A percentile compares a stretch with the other conserved stretches of the same genome.
Conservation (phyloP, 2,888 invertebrate genomes). For the Petrolisthes cinctipes region DNA sequence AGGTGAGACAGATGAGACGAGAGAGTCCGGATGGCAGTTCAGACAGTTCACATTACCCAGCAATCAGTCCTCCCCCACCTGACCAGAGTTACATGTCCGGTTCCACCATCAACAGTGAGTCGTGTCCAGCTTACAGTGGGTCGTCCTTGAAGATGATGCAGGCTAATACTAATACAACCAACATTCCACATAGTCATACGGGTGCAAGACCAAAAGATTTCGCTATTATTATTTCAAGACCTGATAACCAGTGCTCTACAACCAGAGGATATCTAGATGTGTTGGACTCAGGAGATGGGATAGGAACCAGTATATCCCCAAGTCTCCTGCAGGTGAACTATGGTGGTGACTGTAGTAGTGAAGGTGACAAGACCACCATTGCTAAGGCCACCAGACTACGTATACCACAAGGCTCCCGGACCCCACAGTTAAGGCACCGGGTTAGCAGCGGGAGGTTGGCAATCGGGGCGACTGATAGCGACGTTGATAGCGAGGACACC, state of each 20-base stretch:
- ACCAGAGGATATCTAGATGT: neutral
- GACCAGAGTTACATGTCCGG: slow-evolving; percentile 13
- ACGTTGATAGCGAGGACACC: slow-evolving; percentile 50
- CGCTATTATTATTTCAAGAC: neutral
- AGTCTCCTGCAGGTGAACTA: slow-evolving; percentile 53
- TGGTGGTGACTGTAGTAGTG: slow-evolving; percentile 35
- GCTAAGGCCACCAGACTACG: neutral
- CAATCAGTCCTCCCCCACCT: slow-evolving; percentile 41
- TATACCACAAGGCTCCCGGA: slow-evolving; percentile 10
- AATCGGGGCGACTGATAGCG: slow-evolving; percentile 30
- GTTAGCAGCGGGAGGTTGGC: slow-evolving; percentile 24
- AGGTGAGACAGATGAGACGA: slow-evolving; percentile 11
- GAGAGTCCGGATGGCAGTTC: slow-evolving; percentile 57
- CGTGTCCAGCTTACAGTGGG: neutral
- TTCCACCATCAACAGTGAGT: neutral
- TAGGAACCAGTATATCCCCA: slow-evolving; percentile 41
- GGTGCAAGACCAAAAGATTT: slow-evolving; percentile 54
- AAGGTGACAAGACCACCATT: slow-evolving; percentile 9
- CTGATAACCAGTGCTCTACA: neutral
- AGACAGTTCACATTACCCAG: slow-evolving; percentile 42
- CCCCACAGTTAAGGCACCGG: slow-evolving; percentile 26
- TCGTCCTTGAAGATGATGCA: neutral
- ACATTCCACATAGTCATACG: slow-evolving; percentile 15
- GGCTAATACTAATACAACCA: neutral
- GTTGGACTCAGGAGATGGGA: slow-evolving; percentile 31